phyloP scores from a whole-genome alignment of 2,113 vertebrate species.

The Epinephelus lanceolatus region DNA sequence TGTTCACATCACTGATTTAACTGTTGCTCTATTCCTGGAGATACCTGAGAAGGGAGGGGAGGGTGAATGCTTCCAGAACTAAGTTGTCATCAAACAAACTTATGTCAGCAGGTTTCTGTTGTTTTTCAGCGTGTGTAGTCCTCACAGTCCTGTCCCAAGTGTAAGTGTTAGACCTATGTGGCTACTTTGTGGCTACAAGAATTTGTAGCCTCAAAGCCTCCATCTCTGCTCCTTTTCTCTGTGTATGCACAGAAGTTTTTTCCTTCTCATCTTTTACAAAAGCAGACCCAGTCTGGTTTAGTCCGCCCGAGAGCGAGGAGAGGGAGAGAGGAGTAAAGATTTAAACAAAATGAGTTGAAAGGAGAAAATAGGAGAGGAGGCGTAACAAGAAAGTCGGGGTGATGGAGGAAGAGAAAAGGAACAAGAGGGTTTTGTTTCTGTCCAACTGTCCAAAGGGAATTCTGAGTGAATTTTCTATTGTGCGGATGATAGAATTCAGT shows the following conservation, averaged over 20 bases:
- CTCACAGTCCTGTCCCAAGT: too few relatives aligned
- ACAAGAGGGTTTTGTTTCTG: conserved; percentile 1
- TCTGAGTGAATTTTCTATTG: not conserved
- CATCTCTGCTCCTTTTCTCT: not conserved
- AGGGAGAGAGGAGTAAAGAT: not conserved
- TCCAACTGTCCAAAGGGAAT: not conserved
- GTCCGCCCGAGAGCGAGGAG: not conserved
- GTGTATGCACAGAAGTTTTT: not conserved
- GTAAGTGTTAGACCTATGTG: too few relatives aligned
- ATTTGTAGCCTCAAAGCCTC: not conserved
- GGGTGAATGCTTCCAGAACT: too few relatives aligned
- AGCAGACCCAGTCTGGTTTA: not conserved
- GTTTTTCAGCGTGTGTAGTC: not conserved
- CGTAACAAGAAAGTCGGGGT: not conserved
- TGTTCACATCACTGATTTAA: not conserved
- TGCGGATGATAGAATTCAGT: not conserved
- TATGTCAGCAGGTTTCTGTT: not conserved
- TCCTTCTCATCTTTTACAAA: not conserved
- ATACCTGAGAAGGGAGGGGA: not conserved
- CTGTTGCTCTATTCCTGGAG: not conserved
- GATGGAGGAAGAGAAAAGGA: not conserved
- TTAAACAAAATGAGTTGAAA: conserved; percentile 10
- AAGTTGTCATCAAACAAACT: not conserved
- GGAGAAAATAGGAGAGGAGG: not conserved
- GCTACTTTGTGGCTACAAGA: not conserved